Evolutionary conservation across 2,888 invertebrate species (phyloP).

Genomic region (Amblyjoppa fuscipennis): DNA sequence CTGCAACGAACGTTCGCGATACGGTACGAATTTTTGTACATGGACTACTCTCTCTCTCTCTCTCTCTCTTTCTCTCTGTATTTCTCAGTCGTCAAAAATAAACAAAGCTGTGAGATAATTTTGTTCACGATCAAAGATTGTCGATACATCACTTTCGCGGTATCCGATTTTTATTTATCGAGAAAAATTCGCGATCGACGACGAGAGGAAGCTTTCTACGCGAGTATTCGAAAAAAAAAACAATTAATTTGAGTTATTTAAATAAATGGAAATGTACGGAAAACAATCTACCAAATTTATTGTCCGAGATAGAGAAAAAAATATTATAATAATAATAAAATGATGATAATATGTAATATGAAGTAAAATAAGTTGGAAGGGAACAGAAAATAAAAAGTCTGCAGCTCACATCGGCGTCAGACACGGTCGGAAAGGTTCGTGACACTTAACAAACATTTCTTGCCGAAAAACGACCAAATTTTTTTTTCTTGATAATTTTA

Average conservation of each 20-base stretch:
- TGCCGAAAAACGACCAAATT: too few species aligned
- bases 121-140: not conserved
- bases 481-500: not conserved
- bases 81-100: not conserved
- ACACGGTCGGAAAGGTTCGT: too few species aligned
- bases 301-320: too few species aligned
- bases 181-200: not conserved
- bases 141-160: not conserved
- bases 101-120: not conserved
- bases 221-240: not conserved
- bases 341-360: too few species aligned
- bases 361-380: too few species aligned
- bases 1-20: conserved; percentile 6
- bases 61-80: too few species aligned
- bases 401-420: too few species aligned
- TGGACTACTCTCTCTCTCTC: not conserved
- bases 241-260: not conserved
- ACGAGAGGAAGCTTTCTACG: not conserved
- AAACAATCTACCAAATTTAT: too few species aligned
- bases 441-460: too few species aligned
- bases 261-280: too few species aligned
- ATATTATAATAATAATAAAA: too few species aligned
- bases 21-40: conserved; percentile 13
- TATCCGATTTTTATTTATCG: not conserved
- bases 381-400: too few species aligned